Evolutionary conservation across 1,140 invertebrate species (phyloP), one percentile per base, ranked within the genome.

Genomic region (Rhizoglyphus robini): DNA sequence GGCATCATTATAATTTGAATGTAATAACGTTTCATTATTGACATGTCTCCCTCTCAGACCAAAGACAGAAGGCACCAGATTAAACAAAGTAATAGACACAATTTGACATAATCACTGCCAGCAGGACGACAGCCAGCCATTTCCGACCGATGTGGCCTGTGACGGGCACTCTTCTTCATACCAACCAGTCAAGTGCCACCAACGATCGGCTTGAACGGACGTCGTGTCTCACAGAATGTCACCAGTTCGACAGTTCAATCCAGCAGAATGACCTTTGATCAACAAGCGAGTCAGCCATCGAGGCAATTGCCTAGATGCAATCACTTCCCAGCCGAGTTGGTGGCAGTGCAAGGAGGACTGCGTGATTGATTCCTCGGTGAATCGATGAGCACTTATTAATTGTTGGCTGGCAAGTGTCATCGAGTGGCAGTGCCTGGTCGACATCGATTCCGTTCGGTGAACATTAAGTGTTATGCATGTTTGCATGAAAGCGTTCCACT

Each of bases 21-120:
- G 51, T 54, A 54, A 54, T 54, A 54, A 54, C 51, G 31, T 54
- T 20, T 54, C 51, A 54, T 54, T 54, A 54, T 54, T 54, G 51
- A 54, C 51, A 54, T 54, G 51, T 54, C 51, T 20, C 41, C 41
- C 41, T 15, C 23, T 5, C 51, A 32, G 51, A 32, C 51, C n/a
- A n/a, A 54, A 54, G 51, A 54, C 51, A 54, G 20, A 20, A 5
- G 51, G 51, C 51, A 32, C 15, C 23, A 54, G 51, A 54, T 54
- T 54, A 54, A 8, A 23, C 51, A 54, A 27, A 32, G 8, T 54
- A 54, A 54, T 54, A 54, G 51, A 23, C 51, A 32, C 51, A 5
- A 32, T 54, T 54, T 54, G 51, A 54, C 51, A 54, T 54, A 54
- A 54, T 54, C 8, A 54, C 20, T 18, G 23, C 15, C 23, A 8